phyloP scores from a whole-genome alignment of 1,140 invertebrate genomes.

The Zaprionus tsacasi region DNA sequence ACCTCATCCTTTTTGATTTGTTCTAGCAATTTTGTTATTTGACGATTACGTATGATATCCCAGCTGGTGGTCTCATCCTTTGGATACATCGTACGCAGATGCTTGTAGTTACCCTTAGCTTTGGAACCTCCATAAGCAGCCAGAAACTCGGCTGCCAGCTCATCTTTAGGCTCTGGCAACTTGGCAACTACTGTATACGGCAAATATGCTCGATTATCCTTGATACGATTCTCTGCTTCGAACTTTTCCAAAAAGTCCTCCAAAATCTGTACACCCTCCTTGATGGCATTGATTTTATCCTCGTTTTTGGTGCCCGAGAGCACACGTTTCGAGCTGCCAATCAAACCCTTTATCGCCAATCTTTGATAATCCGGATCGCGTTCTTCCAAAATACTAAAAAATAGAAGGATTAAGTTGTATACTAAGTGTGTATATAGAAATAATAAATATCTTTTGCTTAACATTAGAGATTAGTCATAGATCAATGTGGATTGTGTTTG shows the following conservation, averaged over 20 bases:
- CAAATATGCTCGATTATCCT: conserved; percentile 87
- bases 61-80: conserved; percentile 85
- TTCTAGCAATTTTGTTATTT: conserved; percentile 86
- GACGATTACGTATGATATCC: conserved; percentile 87
- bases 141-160: conserved; percentile 70
- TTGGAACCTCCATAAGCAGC: conserved; percentile 76
- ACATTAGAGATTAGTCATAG: neutral
- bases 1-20: conserved; percentile 84
- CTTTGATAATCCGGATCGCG: conserved; percentile 88
- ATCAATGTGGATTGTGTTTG: neutral
- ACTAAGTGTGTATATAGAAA: neutral
- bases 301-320: conserved; percentile 88
- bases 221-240: conserved; percentile 86
- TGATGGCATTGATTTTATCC: conserved; percentile 88
- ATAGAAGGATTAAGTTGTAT: neutral
- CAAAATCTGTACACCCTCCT: conserved; percentile 87
- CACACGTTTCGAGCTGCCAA: conserved; percentile 87
- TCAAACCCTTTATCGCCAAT: conserved; percentile 87
- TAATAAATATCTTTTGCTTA: neutral
- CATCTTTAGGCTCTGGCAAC: conserved; percentile 79
- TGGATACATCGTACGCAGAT: conserved; percentile 86
- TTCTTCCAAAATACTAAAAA: conserved; percentile 85
- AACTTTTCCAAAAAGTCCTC: conserved; percentile 88
- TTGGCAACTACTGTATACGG: conserved; percentile 53
- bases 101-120: conserved; percentile 88